Conservation (phyloP, 2,113 vertebrate species). For the Chloroceryle aenea region DNA sequence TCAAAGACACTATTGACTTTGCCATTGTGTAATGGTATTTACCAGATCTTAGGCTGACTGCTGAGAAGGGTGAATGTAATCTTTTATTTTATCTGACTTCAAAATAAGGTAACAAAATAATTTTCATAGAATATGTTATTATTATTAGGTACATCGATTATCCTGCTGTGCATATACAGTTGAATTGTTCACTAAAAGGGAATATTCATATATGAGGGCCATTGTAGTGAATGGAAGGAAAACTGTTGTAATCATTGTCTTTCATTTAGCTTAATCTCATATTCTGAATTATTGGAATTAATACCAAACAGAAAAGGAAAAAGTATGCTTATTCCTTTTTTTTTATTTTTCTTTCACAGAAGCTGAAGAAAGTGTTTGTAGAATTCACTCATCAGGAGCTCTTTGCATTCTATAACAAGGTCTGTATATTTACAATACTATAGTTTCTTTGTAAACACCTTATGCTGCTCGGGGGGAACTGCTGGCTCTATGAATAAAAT, state of each 20-base stretch:
- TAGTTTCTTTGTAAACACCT: conserved; percentile 58
- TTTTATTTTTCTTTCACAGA: conserved; percentile 74
- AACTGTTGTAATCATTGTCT: background rate
- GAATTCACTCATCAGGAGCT: conserved; percentile 93
- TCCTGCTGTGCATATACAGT: background rate
- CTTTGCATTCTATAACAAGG: conserved; percentile 97
- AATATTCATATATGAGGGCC: background rate
- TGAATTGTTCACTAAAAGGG: background rate
- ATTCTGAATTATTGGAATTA: background rate
- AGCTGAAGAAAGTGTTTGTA: conserved; percentile 87
- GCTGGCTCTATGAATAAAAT: conserved; percentile 30
- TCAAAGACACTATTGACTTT: conserved; percentile 39
- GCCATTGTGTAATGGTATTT: conserved; percentile 54
- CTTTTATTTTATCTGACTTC: conserved; percentile 39
- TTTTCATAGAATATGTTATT: conserved; percentile 53
- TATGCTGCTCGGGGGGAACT: conserved; percentile 46
- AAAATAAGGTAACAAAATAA: conserved; percentile 55
- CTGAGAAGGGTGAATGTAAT: conserved; percentile 64
- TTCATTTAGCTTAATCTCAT: background rate
- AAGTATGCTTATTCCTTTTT: background rate
- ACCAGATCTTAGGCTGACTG: conserved; percentile 44
- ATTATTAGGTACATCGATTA: background rate
- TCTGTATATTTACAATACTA: conserved; percentile 69
- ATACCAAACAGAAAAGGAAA: background rate
- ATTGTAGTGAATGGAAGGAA: background rate